These are phyloP conservation scores for Platalea minor DNA, from an alignment of 2,797 vertebrate genomes.

Conservation along the genomic window DNA sequence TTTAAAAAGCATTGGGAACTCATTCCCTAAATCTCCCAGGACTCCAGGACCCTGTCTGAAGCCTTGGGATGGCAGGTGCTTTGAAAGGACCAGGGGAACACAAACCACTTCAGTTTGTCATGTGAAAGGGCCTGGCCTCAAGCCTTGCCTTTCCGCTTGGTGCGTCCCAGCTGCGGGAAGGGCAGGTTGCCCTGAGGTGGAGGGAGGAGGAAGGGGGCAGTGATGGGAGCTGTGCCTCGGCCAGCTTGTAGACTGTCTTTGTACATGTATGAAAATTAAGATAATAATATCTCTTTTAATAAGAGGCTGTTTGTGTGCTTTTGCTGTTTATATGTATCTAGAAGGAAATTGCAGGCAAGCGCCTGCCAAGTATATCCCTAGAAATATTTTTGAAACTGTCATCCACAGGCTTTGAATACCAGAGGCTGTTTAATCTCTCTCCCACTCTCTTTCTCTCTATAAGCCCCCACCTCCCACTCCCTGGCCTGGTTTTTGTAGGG, in stretches of 20 bases:
- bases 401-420: background rate
- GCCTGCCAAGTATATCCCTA: conserved; percentile 36
- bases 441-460: conserved; percentile 7
- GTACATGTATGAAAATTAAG: background rate
- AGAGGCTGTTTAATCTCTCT: conserved; percentile 37
- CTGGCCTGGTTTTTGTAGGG: conserved; percentile 2
- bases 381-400: conserved; percentile 57
- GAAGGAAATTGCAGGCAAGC: conserved; percentile 19
- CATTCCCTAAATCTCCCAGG: background rate
- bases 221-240: background rate
- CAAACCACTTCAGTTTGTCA: background rate
- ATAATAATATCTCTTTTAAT: background rate
- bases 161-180: background rate
- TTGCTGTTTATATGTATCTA: background rate
- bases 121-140: background rate
- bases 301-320: background rate
- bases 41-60: background rate
- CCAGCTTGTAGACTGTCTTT: background rate
- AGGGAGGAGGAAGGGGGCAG: background rate
- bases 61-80: background rate
- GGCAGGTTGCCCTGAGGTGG: background rate
- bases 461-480: background rate
- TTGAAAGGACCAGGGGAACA: background rate
- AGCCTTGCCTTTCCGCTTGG: background rate
- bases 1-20: background rate